Evolutionary conservation across 2,797 vertebrate species (phyloP).

Genomic region (Mionectes olivaceus): DNA sequence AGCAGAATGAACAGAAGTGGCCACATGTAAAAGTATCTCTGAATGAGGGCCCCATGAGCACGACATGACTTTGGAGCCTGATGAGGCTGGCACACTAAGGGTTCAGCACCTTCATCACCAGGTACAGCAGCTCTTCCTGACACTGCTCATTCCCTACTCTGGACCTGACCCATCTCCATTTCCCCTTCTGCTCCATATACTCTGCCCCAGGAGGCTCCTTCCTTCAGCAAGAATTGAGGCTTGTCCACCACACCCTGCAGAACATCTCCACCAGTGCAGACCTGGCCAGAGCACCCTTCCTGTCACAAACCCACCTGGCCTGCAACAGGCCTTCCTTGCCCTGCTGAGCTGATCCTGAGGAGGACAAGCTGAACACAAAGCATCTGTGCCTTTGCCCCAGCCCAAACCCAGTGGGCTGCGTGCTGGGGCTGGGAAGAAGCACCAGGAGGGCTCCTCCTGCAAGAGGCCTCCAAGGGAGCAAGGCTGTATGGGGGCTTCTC

Average conservation of each 20-base stretch:
- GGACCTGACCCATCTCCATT: background rate
- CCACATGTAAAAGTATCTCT: background rate
- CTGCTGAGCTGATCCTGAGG: background rate
- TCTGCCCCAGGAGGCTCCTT: background rate
- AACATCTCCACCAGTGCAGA: background rate
- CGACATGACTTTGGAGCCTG: background rate
- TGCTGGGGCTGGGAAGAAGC: background rate
- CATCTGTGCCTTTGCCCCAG: background rate
- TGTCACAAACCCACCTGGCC: background rate
- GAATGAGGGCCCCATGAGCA: background rate
- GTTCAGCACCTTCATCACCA: background rate
- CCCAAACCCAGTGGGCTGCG: background rate
- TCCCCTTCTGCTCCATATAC: background rate
- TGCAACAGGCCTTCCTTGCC: background rate
- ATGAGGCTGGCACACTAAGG: accelerated
- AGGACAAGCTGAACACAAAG: background rate
- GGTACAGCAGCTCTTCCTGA: background rate
- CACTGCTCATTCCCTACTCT: background rate
- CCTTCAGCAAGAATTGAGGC: background rate
- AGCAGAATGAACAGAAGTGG: background rate
- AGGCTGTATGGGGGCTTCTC: background rate
- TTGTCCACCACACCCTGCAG: background rate
- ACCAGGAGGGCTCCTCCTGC: background rate
- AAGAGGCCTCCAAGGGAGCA: background rate
- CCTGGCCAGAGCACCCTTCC: background rate